Evolutionary conservation across 2,888 invertebrate genomes (phyloP).

Genomic region (Melinopterus prodromus): DNA sequence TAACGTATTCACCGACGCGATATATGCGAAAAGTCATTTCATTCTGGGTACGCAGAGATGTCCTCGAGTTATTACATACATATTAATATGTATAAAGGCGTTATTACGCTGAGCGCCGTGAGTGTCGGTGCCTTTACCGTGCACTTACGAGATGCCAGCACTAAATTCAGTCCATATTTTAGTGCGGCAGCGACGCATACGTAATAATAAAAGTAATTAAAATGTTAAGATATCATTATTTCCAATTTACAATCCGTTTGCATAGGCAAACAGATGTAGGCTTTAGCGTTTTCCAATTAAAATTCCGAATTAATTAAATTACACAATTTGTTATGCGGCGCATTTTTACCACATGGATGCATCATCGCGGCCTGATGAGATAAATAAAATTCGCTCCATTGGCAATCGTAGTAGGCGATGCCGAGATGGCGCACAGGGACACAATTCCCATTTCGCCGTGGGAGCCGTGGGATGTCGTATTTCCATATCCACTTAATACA

Average conservation of each 20-base stretch:
- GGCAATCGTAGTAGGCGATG: not conserved
- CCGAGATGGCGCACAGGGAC: not conserved
- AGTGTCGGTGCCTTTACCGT: not conserved
- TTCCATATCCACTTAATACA: not conserved
- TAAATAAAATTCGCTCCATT: not conserved
- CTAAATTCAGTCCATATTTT: not conserved
- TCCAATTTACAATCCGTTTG: constrained; percentile 22
- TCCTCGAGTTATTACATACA: not conserved
- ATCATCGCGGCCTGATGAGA: constrained; percentile 6
- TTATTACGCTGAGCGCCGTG: not conserved
- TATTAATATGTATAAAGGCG: not conserved
- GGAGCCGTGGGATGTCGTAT: not conserved
- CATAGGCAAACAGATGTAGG: constrained; percentile 21
- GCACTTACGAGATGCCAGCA: not conserved
- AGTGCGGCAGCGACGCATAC: not conserved
- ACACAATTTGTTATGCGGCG: constrained; percentile 15
- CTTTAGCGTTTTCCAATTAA: constrained; percentile 21
- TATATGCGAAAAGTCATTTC: not conserved
- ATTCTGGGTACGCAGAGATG: not conserved
- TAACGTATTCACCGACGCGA: not conserved
- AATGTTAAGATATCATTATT: constrained; percentile 22
- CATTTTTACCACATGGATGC: constrained; percentile 10
- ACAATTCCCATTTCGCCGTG: not conserved
- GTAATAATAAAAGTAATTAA: constrained; percentile 26
- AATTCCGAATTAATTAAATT: constrained; percentile 25